These are phyloP conservation scores for Mus caroli DNA, from an alignment of 2,797 vertebrate species.

Conservation along the genomic window DNA sequence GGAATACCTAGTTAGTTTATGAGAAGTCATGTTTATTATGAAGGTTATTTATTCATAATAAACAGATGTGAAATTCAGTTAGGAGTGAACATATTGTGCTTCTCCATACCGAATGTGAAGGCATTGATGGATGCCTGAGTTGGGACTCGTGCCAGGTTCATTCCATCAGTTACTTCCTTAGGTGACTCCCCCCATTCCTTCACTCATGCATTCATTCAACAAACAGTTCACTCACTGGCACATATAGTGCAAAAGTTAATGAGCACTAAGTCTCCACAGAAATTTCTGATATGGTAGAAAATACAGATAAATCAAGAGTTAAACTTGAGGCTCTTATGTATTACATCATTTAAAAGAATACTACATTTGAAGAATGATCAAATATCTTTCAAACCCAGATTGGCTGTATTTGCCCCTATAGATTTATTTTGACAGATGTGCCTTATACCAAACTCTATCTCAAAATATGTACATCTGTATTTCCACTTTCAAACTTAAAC, in stretches of 20 bases:
- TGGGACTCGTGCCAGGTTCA: background rate
- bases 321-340: background rate
- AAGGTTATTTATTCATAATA: constrained; percentile 83
- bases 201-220: background rate
- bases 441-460: background rate
- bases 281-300: background rate
- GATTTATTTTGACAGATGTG: background rate
- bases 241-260: fast-evolving
- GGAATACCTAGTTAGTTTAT: constrained; percentile 74
- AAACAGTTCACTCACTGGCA: background rate
- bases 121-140: background rate
- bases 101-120: background rate
- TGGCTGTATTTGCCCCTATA: background rate
- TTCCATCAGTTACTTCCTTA: background rate
- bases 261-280: background rate
- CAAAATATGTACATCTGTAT: background rate
- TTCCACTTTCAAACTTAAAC: constrained; percentile 43
- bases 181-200: background rate
- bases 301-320: background rate
- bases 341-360: background rate
- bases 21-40: constrained; percentile 75
- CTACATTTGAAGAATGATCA: background rate
- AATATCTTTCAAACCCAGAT: background rate
- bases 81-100: background rate
- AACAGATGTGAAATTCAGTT: constrained; percentile 74